Evolutionary conservation across 1,140 invertebrate species (phyloP).

Genomic region (Philotrypesis tridentata): DNA sequence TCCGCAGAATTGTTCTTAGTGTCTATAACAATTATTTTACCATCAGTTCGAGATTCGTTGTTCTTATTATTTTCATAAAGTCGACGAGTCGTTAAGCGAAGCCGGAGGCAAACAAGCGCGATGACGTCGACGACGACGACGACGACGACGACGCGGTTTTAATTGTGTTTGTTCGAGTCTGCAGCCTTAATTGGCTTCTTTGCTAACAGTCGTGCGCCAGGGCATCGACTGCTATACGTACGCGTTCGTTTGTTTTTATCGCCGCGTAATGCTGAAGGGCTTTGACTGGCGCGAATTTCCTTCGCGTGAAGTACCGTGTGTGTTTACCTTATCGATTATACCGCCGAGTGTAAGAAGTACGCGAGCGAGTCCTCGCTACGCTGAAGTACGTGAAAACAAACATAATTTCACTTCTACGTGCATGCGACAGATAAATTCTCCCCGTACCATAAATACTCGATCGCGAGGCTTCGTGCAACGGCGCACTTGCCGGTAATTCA

Average conservation of each 20-base stretch:
- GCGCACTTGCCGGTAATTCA: background rate
- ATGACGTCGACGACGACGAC: no score
- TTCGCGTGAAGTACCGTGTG: background rate
- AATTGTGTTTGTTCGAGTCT: background rate
- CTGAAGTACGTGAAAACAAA: no score
- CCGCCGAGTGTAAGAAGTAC: no score
- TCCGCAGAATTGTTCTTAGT: no score
- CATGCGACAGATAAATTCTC: no score
- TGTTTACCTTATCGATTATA: background rate
- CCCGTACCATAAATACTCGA: no score
- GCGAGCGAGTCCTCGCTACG: no score
- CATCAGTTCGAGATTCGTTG: background rate
- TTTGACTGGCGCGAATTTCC: background rate
- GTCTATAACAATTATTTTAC: no score
- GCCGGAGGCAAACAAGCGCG: background rate
- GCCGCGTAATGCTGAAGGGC: background rate
- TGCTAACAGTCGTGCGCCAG: background rate
- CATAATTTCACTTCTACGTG: no score
- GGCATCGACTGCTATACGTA: background rate
- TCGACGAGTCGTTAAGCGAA: background rate
- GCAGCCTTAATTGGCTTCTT: background rate
- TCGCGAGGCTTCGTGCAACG: no score
- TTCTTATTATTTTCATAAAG: constrained; percentile 49
- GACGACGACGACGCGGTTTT: background rate
- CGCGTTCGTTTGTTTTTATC: background rate